Conservation (phyloP, 2,113 vertebrate species). For the Bujurquina vittata region DNA sequence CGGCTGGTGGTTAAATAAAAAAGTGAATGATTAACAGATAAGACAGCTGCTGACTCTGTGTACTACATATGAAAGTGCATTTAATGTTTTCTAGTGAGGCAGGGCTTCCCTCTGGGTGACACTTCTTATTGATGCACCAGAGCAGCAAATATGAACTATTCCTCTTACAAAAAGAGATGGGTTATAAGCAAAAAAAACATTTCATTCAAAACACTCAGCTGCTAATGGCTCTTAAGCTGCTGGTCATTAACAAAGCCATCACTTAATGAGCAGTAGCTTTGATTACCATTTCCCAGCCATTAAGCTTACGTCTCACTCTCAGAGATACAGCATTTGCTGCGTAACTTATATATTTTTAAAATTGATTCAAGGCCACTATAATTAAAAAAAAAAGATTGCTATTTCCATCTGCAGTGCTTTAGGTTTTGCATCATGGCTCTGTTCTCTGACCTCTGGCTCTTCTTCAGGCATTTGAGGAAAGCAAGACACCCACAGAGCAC, state of each 20-base stretch:
- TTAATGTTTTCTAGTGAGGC: background rate
- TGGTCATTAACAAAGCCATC: background rate
- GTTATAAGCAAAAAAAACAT: background rate
- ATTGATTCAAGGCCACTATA: background rate
- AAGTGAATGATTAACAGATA: constrained; percentile 78
- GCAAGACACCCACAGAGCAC: background rate
- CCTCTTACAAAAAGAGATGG: background rate
- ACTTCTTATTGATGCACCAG: background rate
- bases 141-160: background rate
- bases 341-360: background rate
- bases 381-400: background rate
- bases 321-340: background rate
- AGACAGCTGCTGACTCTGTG: constrained; percentile 30
- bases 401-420: background rate
- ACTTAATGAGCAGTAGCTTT: background rate
- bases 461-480: background rate
- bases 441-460: background rate
- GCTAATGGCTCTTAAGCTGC: background rate
- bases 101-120: background rate
- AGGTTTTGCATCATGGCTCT: background rate
- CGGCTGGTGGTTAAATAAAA: constrained; percentile 77
- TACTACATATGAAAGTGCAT: constrained; percentile 15
- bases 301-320: background rate
- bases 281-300: background rate
- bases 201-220: background rate